Evolutionary conservation across 2,888 invertebrate genomes (phyloP), one percentile per base, ranked within the genome.

Genomic region (Epistrophe grossulariae): DNA sequence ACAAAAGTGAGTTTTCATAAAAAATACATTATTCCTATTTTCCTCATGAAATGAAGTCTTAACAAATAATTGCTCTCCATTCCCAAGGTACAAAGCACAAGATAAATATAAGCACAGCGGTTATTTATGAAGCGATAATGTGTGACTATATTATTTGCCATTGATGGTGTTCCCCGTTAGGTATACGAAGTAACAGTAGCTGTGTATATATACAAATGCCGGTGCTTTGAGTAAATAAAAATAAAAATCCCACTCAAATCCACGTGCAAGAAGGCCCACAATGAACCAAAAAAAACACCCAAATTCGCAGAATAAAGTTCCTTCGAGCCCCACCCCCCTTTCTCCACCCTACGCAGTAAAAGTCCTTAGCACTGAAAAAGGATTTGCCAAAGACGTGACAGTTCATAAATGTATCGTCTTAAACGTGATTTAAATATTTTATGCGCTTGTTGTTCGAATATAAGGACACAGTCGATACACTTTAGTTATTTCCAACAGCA

Each of bases 371-470:
- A 87, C 82, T 82, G 82, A 43, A 82, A 87, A 85, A 79, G 82
- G 85, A 87, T 87, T 87, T 87, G 62, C 74, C 82, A 59, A 70
- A 87, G 82, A 87, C 85, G 85, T 87, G 87, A 83, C 87, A 87
- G 87, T 87, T 87, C 87, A 87, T 87, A 83, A 87, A 87, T 87
- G 83, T 87, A 87, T 87, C 87, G 87, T 83, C 87, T 87, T 87
- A 87, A 87, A 87, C 87, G 87, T 87, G 87, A 87, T 87, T 87
- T 87, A 79, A 87, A 87, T 87, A 87, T 87, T 87, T 87, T 87
- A 87, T 87, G 79, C 82, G 82, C 85, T 82, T 79, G 78, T 87
- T 82, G 77, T 87, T 87, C 71, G 79, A 82, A 79, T 31, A 31
- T n/a, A 77, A 87, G 79, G 60, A 62, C 68, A 45, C 68, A 55